Evolutionary conservation across 1,140 invertebrate genomes (phyloP), one percentile per base, ranked within the genome.

Genomic region (Zaprionus kolodkinae): DNA sequence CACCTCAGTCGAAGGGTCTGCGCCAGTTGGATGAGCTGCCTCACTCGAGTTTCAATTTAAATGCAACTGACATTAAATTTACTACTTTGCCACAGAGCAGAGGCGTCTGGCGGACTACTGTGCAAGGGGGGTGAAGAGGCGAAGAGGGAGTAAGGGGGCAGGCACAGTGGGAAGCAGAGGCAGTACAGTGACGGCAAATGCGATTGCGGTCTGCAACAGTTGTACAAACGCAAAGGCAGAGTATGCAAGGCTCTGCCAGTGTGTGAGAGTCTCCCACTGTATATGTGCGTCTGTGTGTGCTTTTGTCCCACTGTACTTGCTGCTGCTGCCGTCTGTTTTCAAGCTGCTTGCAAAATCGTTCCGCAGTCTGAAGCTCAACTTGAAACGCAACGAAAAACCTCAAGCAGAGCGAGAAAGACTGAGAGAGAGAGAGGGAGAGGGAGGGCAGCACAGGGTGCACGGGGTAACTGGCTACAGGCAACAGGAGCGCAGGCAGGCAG

Each of bases 11-110:
- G 21, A 21, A 21, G 21, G 15, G 4, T 4, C 55, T 13, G 6
- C 10, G 3, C 15, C 25, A 21, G 21, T n/a, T 54, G 11, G 13
- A 43, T 43, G 13, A 15, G 2, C n/a, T 9, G 33, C 40, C 40
- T n/a, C 76, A 78, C 70, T 81, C 81, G 50, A 78, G 81, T 81
- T 89, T 85, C 85, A 89, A 89, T 89, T 89, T 89, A 89, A 89
- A 89, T 89, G 78, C 81, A 89, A 89, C 85, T 89, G 85, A 89
- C 85, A 85, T 89, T 89, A 89, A 89, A 89, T 89, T 89, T 89
- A 89, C 81, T 89, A 89, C 85, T 89, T 89, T 89, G 86, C 73
- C 84, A 82, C 81, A 81, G 45, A 55, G 75, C 35, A 61, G 52
- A 50, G 66, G 87, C 82, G 82, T 82, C 84, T 66, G 55, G 50